Percentiles rank a stretch among this genome's conserved stretches.
Evolutionary conservation across 2,888 invertebrate species (phyloP).

Genomic region (Hemistola chrysoprasaria): DNA sequence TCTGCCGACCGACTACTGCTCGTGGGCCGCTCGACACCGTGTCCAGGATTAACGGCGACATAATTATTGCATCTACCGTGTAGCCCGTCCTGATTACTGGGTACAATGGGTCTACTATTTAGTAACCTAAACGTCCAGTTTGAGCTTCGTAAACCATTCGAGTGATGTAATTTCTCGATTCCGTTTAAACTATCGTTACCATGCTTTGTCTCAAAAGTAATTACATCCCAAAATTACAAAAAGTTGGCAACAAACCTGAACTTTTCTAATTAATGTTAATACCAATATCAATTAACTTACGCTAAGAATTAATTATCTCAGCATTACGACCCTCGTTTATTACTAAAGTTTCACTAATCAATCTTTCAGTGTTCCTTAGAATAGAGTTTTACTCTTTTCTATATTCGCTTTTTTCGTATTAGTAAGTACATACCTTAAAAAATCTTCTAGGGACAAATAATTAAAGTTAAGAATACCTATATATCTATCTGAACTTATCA

Average conservation of each 20-base stretch:
- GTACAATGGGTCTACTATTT: no score
- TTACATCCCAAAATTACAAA: constrained; percentile 43
- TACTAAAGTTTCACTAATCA: constrained; percentile 78
- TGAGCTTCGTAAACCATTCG: neutral
- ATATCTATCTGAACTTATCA: no score
- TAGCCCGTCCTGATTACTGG: no score
- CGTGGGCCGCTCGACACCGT: constrained; percentile 9
- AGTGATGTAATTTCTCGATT: no score
- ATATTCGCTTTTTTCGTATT: no score
- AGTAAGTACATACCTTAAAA: no score
- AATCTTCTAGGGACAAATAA: no score
- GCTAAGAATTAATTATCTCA: constrained; percentile 78
- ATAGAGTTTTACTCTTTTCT: neutral
- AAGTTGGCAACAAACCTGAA: constrained; percentile 54
- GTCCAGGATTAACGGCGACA: constrained; percentile 32
- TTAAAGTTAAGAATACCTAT: no score
- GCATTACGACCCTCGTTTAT: constrained; percentile 75
- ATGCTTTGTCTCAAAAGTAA: constrained; percentile 23
- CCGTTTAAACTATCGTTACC: no score
- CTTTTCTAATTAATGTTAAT: constrained; percentile 79
- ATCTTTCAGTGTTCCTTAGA: constrained; percentile 59
- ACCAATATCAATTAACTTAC: constrained; percentile 77
- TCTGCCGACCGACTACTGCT: constrained; percentile 30
- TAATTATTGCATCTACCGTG: constrained; percentile 33
- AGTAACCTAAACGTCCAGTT: neutral